Evolutionary conservation across 1,140 invertebrate genomes (phyloP), one percentile per base, ranked within the genome.

Genomic region (Leptinotarsa lineolata): DNA sequence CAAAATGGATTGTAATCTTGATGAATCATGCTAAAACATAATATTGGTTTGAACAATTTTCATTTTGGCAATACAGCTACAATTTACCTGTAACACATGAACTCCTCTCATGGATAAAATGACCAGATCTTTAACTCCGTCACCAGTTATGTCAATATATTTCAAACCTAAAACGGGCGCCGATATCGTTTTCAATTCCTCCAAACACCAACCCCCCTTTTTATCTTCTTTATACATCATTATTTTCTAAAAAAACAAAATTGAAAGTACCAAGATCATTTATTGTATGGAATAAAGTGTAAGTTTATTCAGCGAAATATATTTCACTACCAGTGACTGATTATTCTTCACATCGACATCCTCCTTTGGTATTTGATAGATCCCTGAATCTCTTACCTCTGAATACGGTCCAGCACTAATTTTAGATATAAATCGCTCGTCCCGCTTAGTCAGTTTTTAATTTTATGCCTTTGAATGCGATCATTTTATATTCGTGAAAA

Each of bases 71-170:
- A 61, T 70, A 72, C 60, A 12, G 20, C 13, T 22, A 5, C 24
- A 16, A n/a, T 21, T 73, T 81, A 91, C 90, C 86, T 92, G 91
- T 79, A 92, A 84, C 77, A 93, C 88, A 80, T 92, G 90, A 16
- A 93, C 84, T 63, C 91, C 91, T 79, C 88, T 88, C 78, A 90
- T 85, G 2, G 91, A 91, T 20, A 91, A 83, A n/a, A 92, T 88
- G 72, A 91, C 84, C 45, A 93, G 81, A 83, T 92, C 91, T 76
- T 89, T 90, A 54, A 92, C 83, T 58, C 91, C 91, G 85, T 93
- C 91, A 15, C 89, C 89, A 58, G 88, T 90, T n/a, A 93, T 83
- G 81, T 93, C 92, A 60, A 91, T 77, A 77, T 88, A 88, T 73
- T 88, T 85, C 24, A 93, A 84, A 0, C 87, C 87, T 81, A 91